Base-by-base conservation (phyloP, 1,140 invertebrate genomes). In the Chrysoperla carnea region DNA sequence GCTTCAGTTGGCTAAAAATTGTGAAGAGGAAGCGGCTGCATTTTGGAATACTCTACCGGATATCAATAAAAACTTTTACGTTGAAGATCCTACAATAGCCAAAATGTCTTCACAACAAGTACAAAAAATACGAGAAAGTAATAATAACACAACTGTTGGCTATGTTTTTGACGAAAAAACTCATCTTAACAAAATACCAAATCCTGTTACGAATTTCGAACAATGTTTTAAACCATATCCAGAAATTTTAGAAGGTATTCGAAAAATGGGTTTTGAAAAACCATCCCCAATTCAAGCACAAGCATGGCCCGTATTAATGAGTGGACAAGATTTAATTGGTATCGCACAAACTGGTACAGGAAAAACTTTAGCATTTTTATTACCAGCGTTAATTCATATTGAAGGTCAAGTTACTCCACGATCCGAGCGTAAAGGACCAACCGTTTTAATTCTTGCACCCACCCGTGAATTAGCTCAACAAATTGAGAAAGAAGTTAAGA, bases 291-390 rank as follows among this genome's bases (percentile, higher is more conserved):
- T 97, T 57, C 92, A 87, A 53, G 69, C 73, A 47, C 89, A 93
- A 63, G 78, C 83, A 1, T 94, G 89, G 90, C 90, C 90, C 11
- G 68, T 92, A 47, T 61, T 92, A 0, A 55, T 94, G 6, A 76
- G 75, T 52, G 90, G 89, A 1, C 70, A 79, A 52, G 89, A 93
- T 63, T 61, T 92, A 51, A 93, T 93, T 61, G 90, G 90, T 11
- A 93, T 95, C 46, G 89, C 91, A 1, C 90, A 93, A 64, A 90
- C 86, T 23, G 85, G 85, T 44, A 92, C 90, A 28, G 90, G 81
- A 3, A 86, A 86, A 67, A 95, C 91, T 0, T 61, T 94, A 31
- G 89, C 90, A 0, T 96, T 94, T 55, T 60, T 95, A 0, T 55
- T 95, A 28, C 91, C 91, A 29, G 89, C 88, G 11, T 70, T 95